These are phyloP conservation scores for Nylanderia fulva DNA, from an alignment of 1,140 invertebrate genomes.

Conservation along the genomic window DNA sequence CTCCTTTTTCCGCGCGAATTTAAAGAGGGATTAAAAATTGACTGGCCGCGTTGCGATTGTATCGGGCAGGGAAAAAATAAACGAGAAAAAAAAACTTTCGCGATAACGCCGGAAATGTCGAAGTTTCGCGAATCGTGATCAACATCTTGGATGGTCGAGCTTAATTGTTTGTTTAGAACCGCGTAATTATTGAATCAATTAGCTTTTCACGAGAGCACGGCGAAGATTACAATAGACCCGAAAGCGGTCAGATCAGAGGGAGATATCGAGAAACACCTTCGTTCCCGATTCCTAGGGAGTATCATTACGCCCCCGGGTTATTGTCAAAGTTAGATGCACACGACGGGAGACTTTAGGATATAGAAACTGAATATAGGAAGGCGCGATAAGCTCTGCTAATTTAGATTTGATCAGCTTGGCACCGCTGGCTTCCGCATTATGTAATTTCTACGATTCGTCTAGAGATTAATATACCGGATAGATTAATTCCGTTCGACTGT, in stretches of 20 bases:
- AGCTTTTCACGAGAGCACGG: neutral
- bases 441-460: conserved; percentile 30
- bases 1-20: neutral
- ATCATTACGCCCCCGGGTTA: neutral
- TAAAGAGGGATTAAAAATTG: conserved; percentile 34
- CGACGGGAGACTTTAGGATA: too few species aligned
- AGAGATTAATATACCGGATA: neutral
- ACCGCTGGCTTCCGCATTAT: conserved; percentile 7
- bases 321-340: conserved; percentile 40
- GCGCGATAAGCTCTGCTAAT: conserved; percentile 26
- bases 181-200: conserved; percentile 36
- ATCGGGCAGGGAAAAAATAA: neutral
- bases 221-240: conserved; percentile 19
- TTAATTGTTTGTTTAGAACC: neutral
- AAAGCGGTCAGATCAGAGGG: conserved; percentile 21
- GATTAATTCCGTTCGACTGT: neutral
- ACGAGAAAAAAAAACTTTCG: neutral
- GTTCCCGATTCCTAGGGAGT: conserved; percentile 2
- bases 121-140: neutral
- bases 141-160: neutral
- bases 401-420: conserved; percentile 2
- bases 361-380: neutral
- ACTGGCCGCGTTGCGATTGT: too few species aligned
- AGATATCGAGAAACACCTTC: conserved; percentile 41
- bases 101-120: neutral